phyloP scores from a whole-genome alignment of 2,797 vertebrate species.

The Lepus townsendii region DNA sequence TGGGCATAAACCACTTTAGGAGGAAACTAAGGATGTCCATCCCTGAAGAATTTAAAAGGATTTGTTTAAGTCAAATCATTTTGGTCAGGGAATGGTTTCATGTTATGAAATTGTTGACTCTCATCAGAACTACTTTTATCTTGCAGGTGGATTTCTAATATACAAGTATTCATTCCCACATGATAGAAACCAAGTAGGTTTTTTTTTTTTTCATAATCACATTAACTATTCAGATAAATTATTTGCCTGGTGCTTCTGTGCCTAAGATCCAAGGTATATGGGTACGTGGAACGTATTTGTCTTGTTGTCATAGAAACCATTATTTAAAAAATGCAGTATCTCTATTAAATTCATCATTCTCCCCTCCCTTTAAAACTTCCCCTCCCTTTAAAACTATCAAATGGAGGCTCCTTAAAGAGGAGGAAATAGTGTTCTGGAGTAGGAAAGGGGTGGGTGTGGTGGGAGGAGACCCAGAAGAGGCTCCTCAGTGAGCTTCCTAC shows the following conservation, averaged over 20 bases:
- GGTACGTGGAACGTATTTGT: conserved; percentile 82
- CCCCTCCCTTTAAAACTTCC: conserved; percentile 76
- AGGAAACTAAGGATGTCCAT: background rate
- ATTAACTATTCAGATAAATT: conserved; percentile 79
- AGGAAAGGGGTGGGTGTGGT: background rate
- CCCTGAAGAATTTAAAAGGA: background rate
- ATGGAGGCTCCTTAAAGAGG: conserved; percentile 68
- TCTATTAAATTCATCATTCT: conserved; percentile 87
- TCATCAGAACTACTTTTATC: background rate
- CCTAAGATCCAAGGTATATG: conserved; percentile 83
- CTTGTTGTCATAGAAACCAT: conserved; percentile 88
- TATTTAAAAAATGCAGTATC: conserved; percentile 86
- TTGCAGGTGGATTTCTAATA: background rate
- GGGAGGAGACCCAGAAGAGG: background rate
- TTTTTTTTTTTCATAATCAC: background rate
- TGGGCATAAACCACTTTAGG: background rate
- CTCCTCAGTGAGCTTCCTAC: background rate
- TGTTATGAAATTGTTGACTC: background rate
- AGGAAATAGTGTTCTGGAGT: background rate
- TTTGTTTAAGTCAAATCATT: conserved; percentile 8
- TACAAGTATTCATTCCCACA: background rate
- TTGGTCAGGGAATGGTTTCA: conserved; percentile 9
- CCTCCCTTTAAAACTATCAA: conserved; percentile 78
- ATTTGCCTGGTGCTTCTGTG: conserved; percentile 82
- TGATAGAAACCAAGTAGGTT: background rate